Evolutionary conservation across 1,140 invertebrate species (phyloP).

Genomic region (Solenopsis invicta): DNA sequence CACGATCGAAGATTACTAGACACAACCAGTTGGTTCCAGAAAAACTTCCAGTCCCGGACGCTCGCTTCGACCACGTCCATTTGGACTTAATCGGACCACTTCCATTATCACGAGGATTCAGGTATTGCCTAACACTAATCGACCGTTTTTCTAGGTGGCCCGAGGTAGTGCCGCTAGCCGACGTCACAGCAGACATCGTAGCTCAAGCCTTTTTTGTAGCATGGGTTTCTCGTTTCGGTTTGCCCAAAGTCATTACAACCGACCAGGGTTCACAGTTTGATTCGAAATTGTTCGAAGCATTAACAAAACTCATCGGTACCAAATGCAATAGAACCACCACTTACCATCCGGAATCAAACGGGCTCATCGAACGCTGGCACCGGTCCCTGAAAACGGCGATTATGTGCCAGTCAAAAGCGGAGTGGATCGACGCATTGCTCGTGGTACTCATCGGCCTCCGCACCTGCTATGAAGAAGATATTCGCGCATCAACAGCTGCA

Average conservation of each 20-base stretch:
- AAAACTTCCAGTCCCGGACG: neutral
- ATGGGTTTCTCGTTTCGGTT: too few relatives aligned
- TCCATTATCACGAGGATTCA: neutral
- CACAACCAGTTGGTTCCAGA: neutral
- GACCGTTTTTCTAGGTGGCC: neutral
- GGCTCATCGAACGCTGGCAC: constrained; percentile 44
- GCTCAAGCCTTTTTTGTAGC: too few relatives aligned
- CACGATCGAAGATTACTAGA: neutral
- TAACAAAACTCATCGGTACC: neutral
- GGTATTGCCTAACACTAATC: constrained; percentile 29
- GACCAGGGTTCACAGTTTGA: constrained; percentile 52
- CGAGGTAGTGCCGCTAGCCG: neutral
- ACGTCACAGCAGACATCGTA: neutral
- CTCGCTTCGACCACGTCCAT: constrained; percentile 11
- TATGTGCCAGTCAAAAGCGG: neutral
- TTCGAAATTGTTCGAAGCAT: neutral
- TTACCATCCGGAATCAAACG: constrained; percentile 38
- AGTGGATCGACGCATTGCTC: neutral
- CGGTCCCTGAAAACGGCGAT: constrained; percentile 29
- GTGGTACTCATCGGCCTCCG: constrained; percentile 20
- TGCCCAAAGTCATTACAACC: constrained; percentile 12
- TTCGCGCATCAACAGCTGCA: neutral
- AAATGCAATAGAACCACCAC: constrained; percentile 4
- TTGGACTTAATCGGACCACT: constrained; percentile 25
- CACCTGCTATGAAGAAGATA: neutral